Evolutionary conservation across 2,113 vertebrate genomes (phyloP), one percentile per base, ranked within the genome.

Genomic region (Syngnathus typhle): DNA sequence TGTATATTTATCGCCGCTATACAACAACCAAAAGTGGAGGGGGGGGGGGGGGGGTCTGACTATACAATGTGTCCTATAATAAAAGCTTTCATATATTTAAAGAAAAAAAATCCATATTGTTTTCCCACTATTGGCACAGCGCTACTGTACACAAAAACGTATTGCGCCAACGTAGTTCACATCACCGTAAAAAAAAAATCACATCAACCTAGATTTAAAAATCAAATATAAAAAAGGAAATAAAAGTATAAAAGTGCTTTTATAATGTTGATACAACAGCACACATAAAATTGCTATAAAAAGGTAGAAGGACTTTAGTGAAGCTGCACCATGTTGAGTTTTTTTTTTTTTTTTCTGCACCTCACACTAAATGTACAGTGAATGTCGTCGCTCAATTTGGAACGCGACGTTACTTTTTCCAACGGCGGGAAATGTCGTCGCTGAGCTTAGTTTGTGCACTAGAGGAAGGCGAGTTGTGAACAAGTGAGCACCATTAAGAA

Each of bases 401-500:
- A 88, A 86, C 89, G 86, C 88, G 77, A 87, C 86, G 81, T 68
- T 74, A 84, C 83, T 84, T 69, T 27, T 60, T 63, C 21, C 81
- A 74, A 89, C 88, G 89, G 90, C 85, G 83, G 86, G 86, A 92
- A 91, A 91, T 91, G 92, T 89, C 88, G 85, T 88, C 63, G 80
- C 89, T 86, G 89, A 90, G 70, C 85, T 87, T 82, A 76, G 83
- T 90, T 90, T 89, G 86, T 91, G 91, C 83, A 71, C 55, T 58
- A 7, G 2, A 3, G 27, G 77, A 84, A 77, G 78, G 88, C 83
- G 86, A 79, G 84, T 77, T 83, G 74, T 91, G 87, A 56, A 79
- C 75, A 84, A 89, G 88, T 68, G 87, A 95, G 94, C 94, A 94
- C 93, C 93, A 93, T 91, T 90, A 89, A 74, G 78, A 82, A 82